A percentile compares a stretch with the other conserved stretches of the same genome.
Conservation (phyloP, 2,113 vertebrate species). For the Mus pahari region DNA sequence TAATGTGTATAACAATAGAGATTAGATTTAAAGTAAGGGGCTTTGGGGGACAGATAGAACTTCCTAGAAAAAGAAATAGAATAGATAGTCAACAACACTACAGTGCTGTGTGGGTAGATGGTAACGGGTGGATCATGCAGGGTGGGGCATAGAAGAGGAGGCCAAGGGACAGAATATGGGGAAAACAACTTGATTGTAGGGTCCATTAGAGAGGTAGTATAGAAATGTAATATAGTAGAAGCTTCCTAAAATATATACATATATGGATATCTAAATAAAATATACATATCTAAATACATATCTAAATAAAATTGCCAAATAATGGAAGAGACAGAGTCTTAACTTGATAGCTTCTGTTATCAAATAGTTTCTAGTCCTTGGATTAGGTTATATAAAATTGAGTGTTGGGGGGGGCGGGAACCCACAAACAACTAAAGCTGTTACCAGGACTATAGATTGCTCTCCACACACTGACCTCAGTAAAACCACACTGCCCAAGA, state of each 20-base stretch:
- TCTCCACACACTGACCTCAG: background rate
- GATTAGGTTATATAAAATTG: background rate
- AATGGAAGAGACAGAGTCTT: background rate
- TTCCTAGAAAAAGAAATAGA: background rate
- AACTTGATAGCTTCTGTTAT: background rate
- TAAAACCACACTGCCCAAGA: background rate
- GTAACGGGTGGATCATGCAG: background rate
- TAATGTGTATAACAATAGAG: background rate
- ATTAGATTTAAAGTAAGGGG: background rate
- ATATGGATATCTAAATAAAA: background rate
- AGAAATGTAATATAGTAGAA: background rate
- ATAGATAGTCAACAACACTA: background rate
- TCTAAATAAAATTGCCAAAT: background rate
- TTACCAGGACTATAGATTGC: background rate
- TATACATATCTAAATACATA: too few relatives aligned
- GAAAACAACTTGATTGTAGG: background rate
- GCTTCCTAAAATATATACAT: background rate
- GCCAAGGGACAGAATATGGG: background rate
- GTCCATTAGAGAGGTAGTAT: background rate
- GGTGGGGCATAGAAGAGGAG: background rate
- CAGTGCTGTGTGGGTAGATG: accelerated
- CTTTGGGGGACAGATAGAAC: background rate
- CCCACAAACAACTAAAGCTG: too few relatives aligned
- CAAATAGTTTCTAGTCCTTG: background rate
- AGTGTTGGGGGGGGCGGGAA: background rate